These are phyloP conservation scores for Craseonycteris thonglongyai DNA, from an alignment of 2,113 vertebrate species.

Conservation along the genomic window DNA sequence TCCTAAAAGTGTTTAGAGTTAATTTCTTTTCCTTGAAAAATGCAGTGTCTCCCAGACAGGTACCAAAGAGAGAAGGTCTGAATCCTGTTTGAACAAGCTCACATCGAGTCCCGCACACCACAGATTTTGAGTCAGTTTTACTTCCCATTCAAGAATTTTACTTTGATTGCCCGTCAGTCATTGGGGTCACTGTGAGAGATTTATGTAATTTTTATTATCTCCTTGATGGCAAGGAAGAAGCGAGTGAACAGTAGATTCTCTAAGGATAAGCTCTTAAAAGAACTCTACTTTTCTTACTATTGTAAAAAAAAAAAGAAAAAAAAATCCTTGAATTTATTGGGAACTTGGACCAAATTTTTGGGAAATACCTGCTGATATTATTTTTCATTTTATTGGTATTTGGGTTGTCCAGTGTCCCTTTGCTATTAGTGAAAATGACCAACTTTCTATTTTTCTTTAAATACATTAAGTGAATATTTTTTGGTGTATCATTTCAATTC, in stretches of 20 bases:
- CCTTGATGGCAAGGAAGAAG: background rate
- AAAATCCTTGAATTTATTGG: background rate
- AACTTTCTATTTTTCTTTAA: background rate
- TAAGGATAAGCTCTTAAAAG: background rate
- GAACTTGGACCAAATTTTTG: background rate
- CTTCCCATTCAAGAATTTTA: background rate
- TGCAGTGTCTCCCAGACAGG: background rate
- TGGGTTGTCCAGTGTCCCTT: background rate
- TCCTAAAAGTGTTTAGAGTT: background rate
- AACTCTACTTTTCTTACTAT: background rate
- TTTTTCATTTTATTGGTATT: background rate
- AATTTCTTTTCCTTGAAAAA: background rate
- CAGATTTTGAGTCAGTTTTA: background rate
- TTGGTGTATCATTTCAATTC: background rate
- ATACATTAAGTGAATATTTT: background rate
- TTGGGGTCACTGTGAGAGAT: background rate
- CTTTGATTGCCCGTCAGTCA: background rate
- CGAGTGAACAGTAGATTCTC: background rate
- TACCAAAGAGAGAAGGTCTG: background rate
- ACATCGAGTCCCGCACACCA: background rate
- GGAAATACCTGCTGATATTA: background rate
- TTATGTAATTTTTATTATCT: background rate
- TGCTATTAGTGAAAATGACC: background rate
- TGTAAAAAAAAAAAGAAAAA: too few relatives aligned
- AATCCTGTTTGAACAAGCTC: background rate